Evolutionary conservation across 2,888 invertebrate genomes (phyloP).

Genomic region (Lochmaea capreae): DNA sequence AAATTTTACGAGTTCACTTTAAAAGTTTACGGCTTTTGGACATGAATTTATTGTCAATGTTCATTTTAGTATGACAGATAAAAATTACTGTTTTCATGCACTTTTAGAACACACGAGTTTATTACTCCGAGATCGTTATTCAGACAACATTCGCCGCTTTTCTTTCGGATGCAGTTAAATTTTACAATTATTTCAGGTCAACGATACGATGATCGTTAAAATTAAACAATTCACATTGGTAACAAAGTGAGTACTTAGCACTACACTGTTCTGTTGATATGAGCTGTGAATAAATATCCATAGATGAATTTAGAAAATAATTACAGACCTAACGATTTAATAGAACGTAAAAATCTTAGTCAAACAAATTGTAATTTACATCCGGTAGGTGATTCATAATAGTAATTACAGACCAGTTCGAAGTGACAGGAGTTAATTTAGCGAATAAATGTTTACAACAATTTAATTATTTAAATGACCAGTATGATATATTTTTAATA

Average conservation of each 20-base stretch:
- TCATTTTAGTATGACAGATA: slow-evolving; percentile 46
- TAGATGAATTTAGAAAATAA: background rate
- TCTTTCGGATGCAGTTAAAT: slow-evolving; percentile 39
- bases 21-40: slow-evolving; percentile 44
- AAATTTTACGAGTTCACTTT: slow-evolving; percentile 49
- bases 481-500: too few species aligned
- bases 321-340: background rate
- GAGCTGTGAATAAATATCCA: background rate
- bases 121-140: slow-evolving; percentile 38
- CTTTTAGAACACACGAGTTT: slow-evolving; percentile 40
- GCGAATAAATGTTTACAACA: too few species aligned
- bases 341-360: background rate
- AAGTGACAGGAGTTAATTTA: too few species aligned
- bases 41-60: slow-evolving; percentile 46
- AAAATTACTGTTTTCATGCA: slow-evolving; percentile 46
- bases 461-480: too few species aligned
- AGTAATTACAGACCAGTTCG: too few species aligned
- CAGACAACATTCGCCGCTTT: slow-evolving; percentile 37
- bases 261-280: background rate
- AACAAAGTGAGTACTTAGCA: background rate
- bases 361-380: too few species aligned
- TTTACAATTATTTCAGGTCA: slow-evolving; percentile 37
- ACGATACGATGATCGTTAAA: slow-evolving; percentile 30
- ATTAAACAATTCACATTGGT: slow-evolving; percentile 18
- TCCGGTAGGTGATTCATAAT: too few species aligned